Conservation (phyloP, 2,888 invertebrate genomes). For the Loripinus fragilis region DNA sequence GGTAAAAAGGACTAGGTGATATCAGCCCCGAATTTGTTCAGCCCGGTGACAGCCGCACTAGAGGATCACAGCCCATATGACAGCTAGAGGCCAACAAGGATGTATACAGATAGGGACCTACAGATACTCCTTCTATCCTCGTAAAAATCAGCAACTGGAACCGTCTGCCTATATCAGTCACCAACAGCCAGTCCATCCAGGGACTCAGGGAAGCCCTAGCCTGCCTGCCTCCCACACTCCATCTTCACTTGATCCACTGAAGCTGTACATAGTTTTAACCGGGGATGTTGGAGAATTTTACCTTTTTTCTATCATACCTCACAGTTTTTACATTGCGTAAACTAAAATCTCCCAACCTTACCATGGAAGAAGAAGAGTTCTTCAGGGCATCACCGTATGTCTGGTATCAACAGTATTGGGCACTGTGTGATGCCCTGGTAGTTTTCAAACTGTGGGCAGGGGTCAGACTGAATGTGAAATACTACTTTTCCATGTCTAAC, state of each 20-base stretch:
- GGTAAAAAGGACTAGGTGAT: neutral
- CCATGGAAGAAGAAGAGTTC: no score
- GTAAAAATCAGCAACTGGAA: neutral
- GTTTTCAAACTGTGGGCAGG: no score
- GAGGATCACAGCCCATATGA: neutral
- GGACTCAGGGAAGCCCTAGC: constrained; percentile 1
- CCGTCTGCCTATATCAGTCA: neutral
- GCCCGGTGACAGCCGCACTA: neutral
- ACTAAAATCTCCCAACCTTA: neutral
- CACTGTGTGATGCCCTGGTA: no score
- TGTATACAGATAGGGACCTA: no score
- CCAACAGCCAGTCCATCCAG: neutral
- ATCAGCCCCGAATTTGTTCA: neutral
- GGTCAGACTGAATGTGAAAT: no score
- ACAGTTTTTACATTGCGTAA: neutral
- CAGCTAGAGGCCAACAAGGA: neutral
- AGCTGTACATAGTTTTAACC: constrained; percentile 2
- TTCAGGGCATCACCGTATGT: no score
- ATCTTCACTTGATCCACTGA: neutral
- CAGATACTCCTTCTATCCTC: neutral
- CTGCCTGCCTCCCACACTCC: neutral
- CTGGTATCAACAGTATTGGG: no score
- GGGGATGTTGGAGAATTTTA: neutral
- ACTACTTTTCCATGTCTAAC: no score
- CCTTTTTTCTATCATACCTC: neutral